A percentile compares a stretch with the other conserved stretches of the same genome.
Conservation (phyloP, 2,113 vertebrate genomes). For the Accipiter virgatus region DNA sequence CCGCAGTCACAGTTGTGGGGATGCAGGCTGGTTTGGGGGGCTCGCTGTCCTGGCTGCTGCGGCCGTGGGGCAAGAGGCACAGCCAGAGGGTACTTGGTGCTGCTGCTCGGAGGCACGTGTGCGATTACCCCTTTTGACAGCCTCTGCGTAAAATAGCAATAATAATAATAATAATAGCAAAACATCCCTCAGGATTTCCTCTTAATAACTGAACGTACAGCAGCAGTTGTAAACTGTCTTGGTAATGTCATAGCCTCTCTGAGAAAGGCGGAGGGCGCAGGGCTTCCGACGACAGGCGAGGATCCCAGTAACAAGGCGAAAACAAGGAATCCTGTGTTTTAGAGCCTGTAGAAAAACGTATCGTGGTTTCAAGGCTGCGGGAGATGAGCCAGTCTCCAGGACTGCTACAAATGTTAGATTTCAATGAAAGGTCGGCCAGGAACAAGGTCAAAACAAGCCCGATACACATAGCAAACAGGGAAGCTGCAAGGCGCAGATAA, state of each 20-base stretch:
- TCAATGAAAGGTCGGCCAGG: constrained; percentile 26
- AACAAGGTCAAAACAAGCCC: constrained; percentile 24
- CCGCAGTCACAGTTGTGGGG: background rate
- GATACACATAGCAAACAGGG: background rate
- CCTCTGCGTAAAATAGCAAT: background rate
- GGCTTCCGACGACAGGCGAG: background rate
- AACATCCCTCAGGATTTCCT: background rate
- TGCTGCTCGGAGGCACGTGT: background rate
- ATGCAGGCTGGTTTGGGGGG: background rate
- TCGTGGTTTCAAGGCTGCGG: background rate
- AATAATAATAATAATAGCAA: background rate
- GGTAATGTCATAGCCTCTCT: constrained; percentile 19
- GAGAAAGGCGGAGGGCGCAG: background rate
- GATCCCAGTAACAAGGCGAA: background rate
- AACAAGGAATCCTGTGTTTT: background rate
- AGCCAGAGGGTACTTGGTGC: accelerated
- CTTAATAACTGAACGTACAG: background rate
- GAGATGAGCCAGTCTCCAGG: constrained; percentile 49
- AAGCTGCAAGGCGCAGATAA: background rate
- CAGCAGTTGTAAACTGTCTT: constrained; percentile 25
- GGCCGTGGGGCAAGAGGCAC: accelerated
- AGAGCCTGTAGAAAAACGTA: background rate
- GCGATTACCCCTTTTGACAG: background rate
- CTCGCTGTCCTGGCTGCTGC: background rate
- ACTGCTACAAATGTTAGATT: constrained; percentile 34